Evolutionary conservation across 2,113 vertebrate species (phyloP), one percentile per base, ranked within the genome.

Genomic region (Patagioenas fasciata): DNA sequence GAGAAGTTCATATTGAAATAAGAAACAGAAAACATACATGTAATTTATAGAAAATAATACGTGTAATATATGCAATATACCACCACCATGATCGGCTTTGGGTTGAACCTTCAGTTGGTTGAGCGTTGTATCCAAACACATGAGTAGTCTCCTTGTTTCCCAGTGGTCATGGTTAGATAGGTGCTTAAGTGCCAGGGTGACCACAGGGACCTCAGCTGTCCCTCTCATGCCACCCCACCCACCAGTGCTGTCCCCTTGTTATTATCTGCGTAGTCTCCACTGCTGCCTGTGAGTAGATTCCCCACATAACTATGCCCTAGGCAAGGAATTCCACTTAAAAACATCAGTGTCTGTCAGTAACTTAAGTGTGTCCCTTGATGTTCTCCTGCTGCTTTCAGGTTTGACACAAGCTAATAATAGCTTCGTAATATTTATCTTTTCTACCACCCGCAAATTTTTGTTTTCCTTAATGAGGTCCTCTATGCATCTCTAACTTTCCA

Each of bases 391-490:
- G 66, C 89, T 92, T 92, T 20, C 71, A 29, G 56, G 69, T 58
- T 89, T 94, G 74, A 93, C 67, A 82, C 3, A 18, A 90, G 54
- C 48, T 89, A 96, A 91, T 93, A 96, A 96, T 75, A 97, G 40
- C 70, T 89, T 85, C 32, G 17, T 48, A 91, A 74, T 61, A 19
- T 88, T 91, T 57, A 89, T 40, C 64, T 70, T 95, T 70, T 67
- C 84, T 87, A 64, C 79, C 72, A 25, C 26, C 29, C 26, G 82
- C 62, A 74, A 74, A 88, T 61, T 88, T 93, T 58, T 73, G 18
- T 82, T 94, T 92, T 42, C 69, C 71, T 90, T 91, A 77, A 88
- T 69, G 58, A 92, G 67, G 18, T 78, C 78, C 72, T 89, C 61
- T 57, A 50, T 28, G 28, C 4, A 17, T 8, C 40, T 69, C 54